Evolutionary conservation across 35 echinoderm and acorn worm genomes (phyloP).

Genomic region (Lytechinus pictus): DNA sequence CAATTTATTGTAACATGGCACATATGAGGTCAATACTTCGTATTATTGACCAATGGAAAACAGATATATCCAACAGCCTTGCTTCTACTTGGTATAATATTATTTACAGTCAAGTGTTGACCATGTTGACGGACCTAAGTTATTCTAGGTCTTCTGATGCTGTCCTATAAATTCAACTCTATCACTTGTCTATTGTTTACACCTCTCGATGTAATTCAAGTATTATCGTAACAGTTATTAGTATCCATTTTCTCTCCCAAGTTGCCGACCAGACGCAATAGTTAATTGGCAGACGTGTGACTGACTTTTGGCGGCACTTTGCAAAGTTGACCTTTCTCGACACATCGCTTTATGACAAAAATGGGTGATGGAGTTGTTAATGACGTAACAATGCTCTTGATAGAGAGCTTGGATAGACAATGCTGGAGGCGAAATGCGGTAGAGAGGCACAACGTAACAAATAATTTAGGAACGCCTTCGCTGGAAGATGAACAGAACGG

Average conservation of each 20-base stretch:
- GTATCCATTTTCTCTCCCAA: not conserved
- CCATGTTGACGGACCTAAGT: too few species aligned
- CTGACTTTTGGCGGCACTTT: slow-evolving; percentile 26
- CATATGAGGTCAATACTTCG: too few species aligned
- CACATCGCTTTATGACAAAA: not conserved
- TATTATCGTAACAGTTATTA: not conserved
- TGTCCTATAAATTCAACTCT: not conserved
- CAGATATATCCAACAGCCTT: too few species aligned
- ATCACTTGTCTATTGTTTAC: not conserved
- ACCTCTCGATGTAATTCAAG: not conserved
- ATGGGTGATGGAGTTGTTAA: not conserved
- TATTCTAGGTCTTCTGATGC: not conserved
- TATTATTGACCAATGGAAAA: too few species aligned
- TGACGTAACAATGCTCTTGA: not conserved
- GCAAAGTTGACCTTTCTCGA: slow-evolving; percentile 25
- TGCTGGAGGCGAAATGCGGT: not conserved
- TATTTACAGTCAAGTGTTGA: too few species aligned
- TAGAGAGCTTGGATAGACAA: not conserved
- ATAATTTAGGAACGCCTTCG: slow-evolving; percentile 43
- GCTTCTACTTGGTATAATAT: too few species aligned
- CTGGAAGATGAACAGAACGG: not conserved
- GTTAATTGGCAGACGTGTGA: slow-evolving; percentile 4
- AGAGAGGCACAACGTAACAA: not conserved
- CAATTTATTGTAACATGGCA: too few species aligned
- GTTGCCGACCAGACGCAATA: not conserved